Evolutionary conservation across 2,888 invertebrate species (phyloP).

Genomic region (Chelonus formosanus): DNA sequence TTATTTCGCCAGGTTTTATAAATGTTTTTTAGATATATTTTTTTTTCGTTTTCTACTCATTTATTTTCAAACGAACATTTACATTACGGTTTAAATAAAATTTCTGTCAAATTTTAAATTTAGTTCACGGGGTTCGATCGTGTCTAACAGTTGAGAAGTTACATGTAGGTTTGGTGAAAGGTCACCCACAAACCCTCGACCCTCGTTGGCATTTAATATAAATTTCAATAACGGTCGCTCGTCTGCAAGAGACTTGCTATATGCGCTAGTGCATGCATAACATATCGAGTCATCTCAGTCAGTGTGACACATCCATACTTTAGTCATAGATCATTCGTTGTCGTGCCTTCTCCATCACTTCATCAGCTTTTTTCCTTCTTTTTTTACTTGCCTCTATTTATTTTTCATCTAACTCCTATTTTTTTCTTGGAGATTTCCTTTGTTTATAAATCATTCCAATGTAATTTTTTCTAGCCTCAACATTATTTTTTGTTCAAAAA

Average conservation of each 20-base stretch:
- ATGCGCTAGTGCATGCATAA: constrained; percentile 19
- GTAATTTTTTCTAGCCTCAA: no score
- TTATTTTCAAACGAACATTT: no score
- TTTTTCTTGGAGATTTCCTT: no score
- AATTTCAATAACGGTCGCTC: constrained; percentile 52
- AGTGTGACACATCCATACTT: constrained; percentile 24
- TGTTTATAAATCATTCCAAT: no score
- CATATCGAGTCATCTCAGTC: constrained; percentile 25
- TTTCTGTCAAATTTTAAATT: no score
- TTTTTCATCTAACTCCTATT: no score
- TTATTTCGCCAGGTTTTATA: neutral
- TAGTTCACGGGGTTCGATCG: no score
- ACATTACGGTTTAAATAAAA: no score
- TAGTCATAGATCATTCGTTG: constrained; percentile 12
- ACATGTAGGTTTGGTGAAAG: constrained; percentile 31
- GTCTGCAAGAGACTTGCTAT: constrained; percentile 34
- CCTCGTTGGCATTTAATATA: constrained; percentile 51
- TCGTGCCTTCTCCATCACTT: constrained; percentile 26
- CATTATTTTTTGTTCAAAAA: no score
- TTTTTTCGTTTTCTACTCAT: no score
- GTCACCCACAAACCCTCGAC: constrained; percentile 43
- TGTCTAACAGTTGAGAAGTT: no score
- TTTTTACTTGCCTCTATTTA: constrained; percentile 1
- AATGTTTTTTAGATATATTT: neutral
- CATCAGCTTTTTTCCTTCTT: constrained; percentile 16